phyloP scores from a whole-genome alignment of 2,888 invertebrate species.

The Seira musarum region DNA sequence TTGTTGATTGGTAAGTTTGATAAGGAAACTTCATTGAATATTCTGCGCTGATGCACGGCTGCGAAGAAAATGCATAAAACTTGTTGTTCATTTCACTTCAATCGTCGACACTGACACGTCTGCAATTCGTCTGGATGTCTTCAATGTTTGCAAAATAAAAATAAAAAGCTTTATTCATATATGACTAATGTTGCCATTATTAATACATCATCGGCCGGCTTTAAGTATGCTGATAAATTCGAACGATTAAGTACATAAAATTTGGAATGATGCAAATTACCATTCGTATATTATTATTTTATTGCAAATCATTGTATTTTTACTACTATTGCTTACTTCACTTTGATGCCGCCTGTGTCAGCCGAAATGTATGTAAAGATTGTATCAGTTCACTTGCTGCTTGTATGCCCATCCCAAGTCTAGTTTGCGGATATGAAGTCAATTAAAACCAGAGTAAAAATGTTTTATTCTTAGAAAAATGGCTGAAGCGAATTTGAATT shows the following conservation, averaged over 20 bases:
- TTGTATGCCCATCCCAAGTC: background rate
- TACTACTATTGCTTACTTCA: too few relatives aligned
- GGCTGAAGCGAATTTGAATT: too few relatives aligned
- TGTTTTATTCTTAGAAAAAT: too few relatives aligned
- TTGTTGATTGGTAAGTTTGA: constrained; percentile 59
- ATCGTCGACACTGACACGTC: constrained; percentile 13
- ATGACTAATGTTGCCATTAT: constrained; percentile 11
- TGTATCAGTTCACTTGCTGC: too few relatives aligned
- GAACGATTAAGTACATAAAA: too few relatives aligned
- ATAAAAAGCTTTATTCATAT: background rate
- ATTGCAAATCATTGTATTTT: background rate
- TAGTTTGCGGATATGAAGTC: background rate
- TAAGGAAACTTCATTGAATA: constrained; percentile 39
- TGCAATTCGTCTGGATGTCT: background rate
- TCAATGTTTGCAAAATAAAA: constrained; percentile 4
- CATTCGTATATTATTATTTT: constrained; percentile 8
- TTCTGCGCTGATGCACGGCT: constrained; percentile 8
- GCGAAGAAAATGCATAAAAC: constrained; percentile 15
- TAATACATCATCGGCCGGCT: background rate
- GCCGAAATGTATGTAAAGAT: too few relatives aligned
- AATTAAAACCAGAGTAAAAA: too few relatives aligned
- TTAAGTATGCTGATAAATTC: too few relatives aligned
- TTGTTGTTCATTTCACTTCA: background rate
- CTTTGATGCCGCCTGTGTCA: too few relatives aligned
- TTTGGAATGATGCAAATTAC: constrained; percentile 1